phyloP scores from a whole-genome alignment of 2,113 vertebrate species.

The Corythornis madagascariensis region DNA sequence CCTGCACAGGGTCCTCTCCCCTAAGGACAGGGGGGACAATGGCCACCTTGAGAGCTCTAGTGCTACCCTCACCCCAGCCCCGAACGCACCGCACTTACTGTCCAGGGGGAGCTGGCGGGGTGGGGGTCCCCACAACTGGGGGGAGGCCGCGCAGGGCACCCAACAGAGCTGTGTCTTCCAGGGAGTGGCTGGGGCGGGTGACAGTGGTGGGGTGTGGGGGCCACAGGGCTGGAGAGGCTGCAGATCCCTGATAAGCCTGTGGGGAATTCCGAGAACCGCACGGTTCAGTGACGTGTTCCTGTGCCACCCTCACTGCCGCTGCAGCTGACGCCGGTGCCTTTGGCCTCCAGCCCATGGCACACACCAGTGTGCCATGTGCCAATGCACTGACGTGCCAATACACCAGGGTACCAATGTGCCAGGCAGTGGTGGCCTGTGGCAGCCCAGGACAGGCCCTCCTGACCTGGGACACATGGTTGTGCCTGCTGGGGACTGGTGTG shows the following conservation, averaged over 20 bases:
- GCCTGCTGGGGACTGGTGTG: background rate
- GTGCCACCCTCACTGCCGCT: background rate
- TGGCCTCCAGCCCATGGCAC: rapidly evolving
- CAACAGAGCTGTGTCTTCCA: background rate
- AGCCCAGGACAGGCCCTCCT: background rate
- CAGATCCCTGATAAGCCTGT: slow-evolving; percentile 5
- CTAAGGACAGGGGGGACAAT: rapidly evolving
- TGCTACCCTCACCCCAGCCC: background rate
- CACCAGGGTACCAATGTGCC: rapidly evolving
- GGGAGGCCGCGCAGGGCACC: background rate
- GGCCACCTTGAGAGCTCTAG: rapidly evolving
- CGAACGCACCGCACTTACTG: background rate
- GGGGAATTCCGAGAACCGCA: slow-evolving; percentile 18
- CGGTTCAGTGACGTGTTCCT: background rate
- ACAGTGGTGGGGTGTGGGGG: background rate
- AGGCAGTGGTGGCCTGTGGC: background rate
- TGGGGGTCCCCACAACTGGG: background rate
- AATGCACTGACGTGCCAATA: rapidly evolving
- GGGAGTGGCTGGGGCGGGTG: background rate
- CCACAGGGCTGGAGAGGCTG: background rate
- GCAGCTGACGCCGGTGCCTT: background rate
- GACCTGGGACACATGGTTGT: background rate
- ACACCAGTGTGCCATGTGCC: rapidly evolving
- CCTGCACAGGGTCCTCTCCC: rapidly evolving
- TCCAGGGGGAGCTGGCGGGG: background rate